Base-by-base conservation (phyloP, 2,113 vertebrate species). In the Prolemur simus region DNA sequence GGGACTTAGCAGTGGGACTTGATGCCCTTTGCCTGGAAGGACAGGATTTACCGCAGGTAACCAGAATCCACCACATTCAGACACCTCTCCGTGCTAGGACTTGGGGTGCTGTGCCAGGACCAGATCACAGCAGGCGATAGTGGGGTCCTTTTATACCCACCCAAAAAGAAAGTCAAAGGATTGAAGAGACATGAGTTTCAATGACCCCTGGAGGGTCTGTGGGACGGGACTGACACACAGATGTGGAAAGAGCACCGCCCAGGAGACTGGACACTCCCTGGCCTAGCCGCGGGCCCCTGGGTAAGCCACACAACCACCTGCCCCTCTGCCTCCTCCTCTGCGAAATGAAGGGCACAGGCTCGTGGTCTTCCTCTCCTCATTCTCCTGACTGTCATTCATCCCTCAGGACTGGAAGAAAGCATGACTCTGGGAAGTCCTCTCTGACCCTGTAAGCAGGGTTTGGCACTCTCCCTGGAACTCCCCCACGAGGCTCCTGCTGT, bases 381-480 rank as follows among this genome's bases (percentile, higher is more conserved):
- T 45, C 32, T 52, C 27, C 45, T 52, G 37, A 34, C 3, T 92
- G 34, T 4, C 27, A 18, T 21, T 81, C n/a, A 66, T 47, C 27
- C 47, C 23, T 68, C 37, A 42, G 69, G 32, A 66, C 8, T 1
- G 4, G 52, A 14, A 8, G 5, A 45, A 81, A 66, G 42, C 63
- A 29, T 1, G 14, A 64, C 10, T 18, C 82, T 58, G 68, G 81
- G 18, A 27, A 32, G 37, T 37, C 29, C 39, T 86, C 58, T 11
- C 21, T 4, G 20, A 32, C 1, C 10, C 23, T 11, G 5, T 2
- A n/a, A 27, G 52, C 52, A 12, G n/a, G 69, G 32, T 0, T 9
- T 39, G 58, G 56, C 18, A 14, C 4, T 29, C 13, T 77, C 27
- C 17, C 32, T 1, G 14, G 27, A 81, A 42, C 34, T 14, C 76